A percentile compares a stretch with the other conserved stretches of the same genome.
Conservation (phyloP, 2,797 vertebrate species). For the Cossypha heuglini region DNA sequence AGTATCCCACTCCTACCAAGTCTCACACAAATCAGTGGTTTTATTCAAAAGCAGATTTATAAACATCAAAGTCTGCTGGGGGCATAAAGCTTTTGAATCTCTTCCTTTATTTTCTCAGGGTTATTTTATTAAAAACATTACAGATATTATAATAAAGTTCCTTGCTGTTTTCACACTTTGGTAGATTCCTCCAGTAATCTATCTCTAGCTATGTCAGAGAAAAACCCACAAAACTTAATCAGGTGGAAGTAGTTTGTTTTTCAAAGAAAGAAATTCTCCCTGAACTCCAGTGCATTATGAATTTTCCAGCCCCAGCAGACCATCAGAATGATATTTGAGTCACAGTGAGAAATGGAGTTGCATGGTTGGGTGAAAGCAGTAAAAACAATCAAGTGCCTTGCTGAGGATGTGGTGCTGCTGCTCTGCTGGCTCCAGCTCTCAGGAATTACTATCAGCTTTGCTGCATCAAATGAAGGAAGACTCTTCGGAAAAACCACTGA, state of each 20-base stretch:
- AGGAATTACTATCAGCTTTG: not conserved
- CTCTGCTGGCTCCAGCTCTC: not conserved
- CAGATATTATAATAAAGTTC: not conserved
- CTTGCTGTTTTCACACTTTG: not conserved
- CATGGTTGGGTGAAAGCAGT: constrained; percentile 7
- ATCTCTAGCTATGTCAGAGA: not conserved
- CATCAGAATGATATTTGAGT: not conserved
- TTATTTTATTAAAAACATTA: not conserved
- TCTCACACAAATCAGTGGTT: not conserved
- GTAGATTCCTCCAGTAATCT: not conserved
- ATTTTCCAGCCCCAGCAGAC: constrained; percentile 10
- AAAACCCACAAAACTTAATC: constrained; percentile 3
- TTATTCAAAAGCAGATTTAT: not conserved
- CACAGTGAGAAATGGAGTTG: constrained; percentile 21
- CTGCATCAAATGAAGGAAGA: not conserved
- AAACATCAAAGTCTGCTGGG: not conserved
- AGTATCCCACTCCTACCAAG: not conserved
- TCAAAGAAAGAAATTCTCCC: not conserved
- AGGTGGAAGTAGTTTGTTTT: constrained; percentile 8
- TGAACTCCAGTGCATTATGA: not conserved
- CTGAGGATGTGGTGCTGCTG: not conserved
- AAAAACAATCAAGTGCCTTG: constrained; percentile 29
- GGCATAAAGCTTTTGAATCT: not conserved
- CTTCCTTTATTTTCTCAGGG: not conserved
- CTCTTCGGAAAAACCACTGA: not conserved